These are phyloP conservation scores for Tenthredo mesomela DNA, from an alignment of 2,888 invertebrate species.

Conservation along the genomic window DNA sequence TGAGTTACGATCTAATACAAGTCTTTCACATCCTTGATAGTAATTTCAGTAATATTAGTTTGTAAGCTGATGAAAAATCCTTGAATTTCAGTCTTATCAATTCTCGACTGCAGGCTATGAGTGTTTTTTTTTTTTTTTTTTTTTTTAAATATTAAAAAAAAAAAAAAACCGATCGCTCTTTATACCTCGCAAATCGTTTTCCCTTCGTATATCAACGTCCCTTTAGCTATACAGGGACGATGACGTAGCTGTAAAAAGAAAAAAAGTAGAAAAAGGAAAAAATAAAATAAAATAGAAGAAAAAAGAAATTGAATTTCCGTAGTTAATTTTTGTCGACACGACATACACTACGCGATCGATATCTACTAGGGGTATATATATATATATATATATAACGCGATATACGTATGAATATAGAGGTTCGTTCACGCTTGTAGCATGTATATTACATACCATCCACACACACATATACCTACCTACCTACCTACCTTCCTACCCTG, in stretches of 20 bases:
- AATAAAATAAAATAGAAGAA: not conserved
- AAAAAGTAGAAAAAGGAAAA: not conserved
- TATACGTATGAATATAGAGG: not conserved
- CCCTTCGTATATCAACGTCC: not conserved
- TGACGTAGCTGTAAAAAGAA: not conserved
- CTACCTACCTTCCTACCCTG: not conserved
- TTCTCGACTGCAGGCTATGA: too few relatives aligned
- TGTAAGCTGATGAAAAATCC: not conserved
- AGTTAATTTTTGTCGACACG: constrained; percentile 3
- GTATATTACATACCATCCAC: too few relatives aligned
- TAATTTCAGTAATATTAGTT: not conserved
- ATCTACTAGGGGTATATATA: constrained; percentile 2
- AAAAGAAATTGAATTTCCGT: not conserved
- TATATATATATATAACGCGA: not conserved
- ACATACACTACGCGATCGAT: constrained; percentile 3
- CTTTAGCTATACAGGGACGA: not conserved
- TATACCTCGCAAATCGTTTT: not conserved
- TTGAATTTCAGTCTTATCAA: not conserved
- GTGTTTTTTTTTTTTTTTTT: too few relatives aligned
- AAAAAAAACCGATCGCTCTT: not conserved
- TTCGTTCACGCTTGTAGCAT: not conserved
- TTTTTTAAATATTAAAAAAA: too few relatives aligned
- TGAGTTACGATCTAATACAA: not conserved
- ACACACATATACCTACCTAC: not conserved
- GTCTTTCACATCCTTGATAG: not conserved